Conservation (phyloP, 2,113 vertebrate genomes). For the Atrichornis clamosus region DNA sequence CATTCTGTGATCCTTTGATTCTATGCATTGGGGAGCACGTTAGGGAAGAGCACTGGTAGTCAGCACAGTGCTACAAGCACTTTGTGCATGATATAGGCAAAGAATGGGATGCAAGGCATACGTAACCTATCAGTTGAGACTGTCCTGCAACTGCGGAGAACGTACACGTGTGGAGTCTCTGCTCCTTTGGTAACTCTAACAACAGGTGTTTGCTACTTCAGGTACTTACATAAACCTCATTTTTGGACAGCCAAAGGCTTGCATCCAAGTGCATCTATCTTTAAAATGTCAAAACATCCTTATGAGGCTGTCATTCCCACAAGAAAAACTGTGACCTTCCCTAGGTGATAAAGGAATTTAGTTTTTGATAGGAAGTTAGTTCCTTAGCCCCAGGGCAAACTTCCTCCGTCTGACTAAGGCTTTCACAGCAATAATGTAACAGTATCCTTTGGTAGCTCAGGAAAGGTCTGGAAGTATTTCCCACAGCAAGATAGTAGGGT, state of each 20-base stretch:
- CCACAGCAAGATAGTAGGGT: not conserved
- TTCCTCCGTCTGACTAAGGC: not conserved
- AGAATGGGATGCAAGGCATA: fast-evolving
- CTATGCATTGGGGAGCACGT: not conserved
- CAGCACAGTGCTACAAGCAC: fast-evolving
- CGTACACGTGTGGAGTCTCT: fast-evolving
- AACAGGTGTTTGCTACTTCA: not conserved
- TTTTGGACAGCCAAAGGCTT: not conserved
- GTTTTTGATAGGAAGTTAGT: not conserved
- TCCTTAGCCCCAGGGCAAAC: not conserved
- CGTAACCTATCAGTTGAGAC: not conserved
- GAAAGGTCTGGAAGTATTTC: not conserved
- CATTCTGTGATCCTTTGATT: not conserved
- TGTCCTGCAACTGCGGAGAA: not conserved
- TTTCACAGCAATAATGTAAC: not conserved
- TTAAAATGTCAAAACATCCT: not conserved
- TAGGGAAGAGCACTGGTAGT: not conserved
- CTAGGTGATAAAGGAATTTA: not conserved
- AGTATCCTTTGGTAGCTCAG: not conserved
- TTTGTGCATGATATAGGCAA: not conserved
- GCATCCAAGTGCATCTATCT: not conserved
- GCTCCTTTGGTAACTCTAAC: not conserved
- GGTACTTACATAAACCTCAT: not conserved
- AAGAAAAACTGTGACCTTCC: not conserved
- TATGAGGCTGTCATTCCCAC: not conserved